Evolutionary conservation across 2,113 vertebrate genomes (phyloP).

Genomic region (Leptosomus discolor): DNA sequence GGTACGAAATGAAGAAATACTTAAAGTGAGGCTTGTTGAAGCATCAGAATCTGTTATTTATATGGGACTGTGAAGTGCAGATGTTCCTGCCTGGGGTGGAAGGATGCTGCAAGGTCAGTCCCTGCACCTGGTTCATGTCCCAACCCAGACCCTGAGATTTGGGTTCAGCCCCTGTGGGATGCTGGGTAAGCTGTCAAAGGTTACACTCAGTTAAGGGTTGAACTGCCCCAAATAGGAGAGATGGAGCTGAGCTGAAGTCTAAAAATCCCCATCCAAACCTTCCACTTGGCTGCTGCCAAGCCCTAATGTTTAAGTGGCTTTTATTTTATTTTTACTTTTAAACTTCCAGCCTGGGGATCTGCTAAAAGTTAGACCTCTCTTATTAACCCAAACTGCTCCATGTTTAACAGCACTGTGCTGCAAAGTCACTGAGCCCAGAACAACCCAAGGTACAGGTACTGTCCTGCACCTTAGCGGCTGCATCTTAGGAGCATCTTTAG

Average conservation of each 20-base stretch:
- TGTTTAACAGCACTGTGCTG: background rate
- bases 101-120: background rate
- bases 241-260: background rate
- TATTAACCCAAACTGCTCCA: background rate
- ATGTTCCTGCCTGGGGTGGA: background rate
- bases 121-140: background rate
- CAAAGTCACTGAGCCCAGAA: background rate
- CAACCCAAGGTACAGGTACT: background rate
- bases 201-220: background rate
- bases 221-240: background rate
- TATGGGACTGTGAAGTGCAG: background rate
- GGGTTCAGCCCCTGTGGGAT: background rate
- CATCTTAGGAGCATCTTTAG: background rate
- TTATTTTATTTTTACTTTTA: conserved; percentile 5
- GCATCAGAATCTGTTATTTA: conserved; percentile 2
- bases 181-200: background rate
- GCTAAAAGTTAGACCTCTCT: background rate
- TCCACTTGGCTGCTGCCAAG: background rate
- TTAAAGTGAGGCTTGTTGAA: background rate
- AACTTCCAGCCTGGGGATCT: background rate
- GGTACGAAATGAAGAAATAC: background rate
- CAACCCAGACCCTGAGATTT: background rate
- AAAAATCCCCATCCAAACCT: background rate
- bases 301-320: background rate
- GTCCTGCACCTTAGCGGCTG: rapidly evolving